phyloP scores from a whole-genome alignment of 2,113 vertebrate genomes.

The Lucifuga dentata region DNA sequence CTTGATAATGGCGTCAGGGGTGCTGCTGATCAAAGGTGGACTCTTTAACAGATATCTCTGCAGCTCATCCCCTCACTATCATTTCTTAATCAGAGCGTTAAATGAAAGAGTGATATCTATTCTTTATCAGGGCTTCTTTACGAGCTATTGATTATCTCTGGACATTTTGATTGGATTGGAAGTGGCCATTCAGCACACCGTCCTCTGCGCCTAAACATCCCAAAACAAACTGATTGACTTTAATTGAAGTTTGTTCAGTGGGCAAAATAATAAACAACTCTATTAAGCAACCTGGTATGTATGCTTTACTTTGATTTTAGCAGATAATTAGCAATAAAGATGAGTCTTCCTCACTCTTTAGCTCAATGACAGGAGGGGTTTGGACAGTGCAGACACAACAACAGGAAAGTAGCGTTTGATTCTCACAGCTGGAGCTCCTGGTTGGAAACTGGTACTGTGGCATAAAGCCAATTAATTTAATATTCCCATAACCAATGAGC shows the following conservation, averaged over 20 bases:
- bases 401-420: no score
- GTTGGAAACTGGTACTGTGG: no score
- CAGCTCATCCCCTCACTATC: neutral
- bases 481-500: no score
- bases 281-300: no score
- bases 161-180: slow-evolving; percentile 49
- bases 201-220: neutral
- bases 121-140: slow-evolving; percentile 12
- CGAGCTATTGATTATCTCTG: slow-evolving; percentile 17
- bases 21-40: slow-evolving; percentile 1
- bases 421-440: no score
- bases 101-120: neutral
- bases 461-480: no score
- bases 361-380: no score
- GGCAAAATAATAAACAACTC: neutral
- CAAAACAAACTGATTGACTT: neutral
- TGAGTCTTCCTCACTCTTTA: no score
- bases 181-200: neutral
- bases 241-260: neutral
- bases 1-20: slow-evolving; percentile 3
- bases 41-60: neutral
- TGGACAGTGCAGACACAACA: no score
- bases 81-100: slow-evolving; percentile 25
- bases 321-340: no score
- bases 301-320: neutral